phyloP scores from a whole-genome alignment of 92 coral and sea anemone species.

The Epizoanthus stellaris region DNA sequence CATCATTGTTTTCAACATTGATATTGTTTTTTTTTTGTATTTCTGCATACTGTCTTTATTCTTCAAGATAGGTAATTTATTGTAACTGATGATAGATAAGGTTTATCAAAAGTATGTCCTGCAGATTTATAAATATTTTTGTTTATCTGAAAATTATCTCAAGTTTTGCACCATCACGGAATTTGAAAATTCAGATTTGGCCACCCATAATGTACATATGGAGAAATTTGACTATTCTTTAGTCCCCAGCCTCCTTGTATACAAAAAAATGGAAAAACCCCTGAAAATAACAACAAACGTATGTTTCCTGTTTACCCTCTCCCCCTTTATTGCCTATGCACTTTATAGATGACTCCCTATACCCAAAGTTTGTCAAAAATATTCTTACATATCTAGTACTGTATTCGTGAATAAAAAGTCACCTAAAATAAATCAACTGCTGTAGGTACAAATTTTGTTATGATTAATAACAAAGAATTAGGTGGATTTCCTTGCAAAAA shows the following conservation, averaged over 20 bases:
- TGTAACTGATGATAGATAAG: conserved; percentile 34
- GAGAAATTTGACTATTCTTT: conserved; percentile 11
- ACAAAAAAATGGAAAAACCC: not conserved
- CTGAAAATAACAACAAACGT: conserved; percentile 1
- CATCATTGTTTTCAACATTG: too few relatives aligned
- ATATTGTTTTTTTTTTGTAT: not conserved
- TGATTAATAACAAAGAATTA: conserved; percentile 9
- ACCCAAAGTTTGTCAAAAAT: too few relatives aligned
- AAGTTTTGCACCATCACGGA: conserved; percentile 25
- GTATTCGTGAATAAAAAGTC: too few relatives aligned
- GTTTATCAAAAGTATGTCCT: conserved; percentile 33
- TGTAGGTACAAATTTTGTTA: too few relatives aligned
- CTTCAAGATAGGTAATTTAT: conserved; percentile 38
- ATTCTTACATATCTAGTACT: too few relatives aligned
- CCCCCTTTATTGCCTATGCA: conserved; percentile 27
- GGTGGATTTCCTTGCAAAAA: conserved; percentile 34
- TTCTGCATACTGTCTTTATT: conserved; percentile 13
- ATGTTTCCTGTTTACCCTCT: conserved; percentile 24
- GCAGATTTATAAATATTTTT: conserved; percentile 19
- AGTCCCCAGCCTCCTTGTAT: conserved; percentile 16
- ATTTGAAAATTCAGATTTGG: conserved; percentile 33
- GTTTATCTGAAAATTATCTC: conserved; percentile 31
- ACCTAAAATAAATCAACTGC: too few relatives aligned
- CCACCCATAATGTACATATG: conserved; percentile 18
- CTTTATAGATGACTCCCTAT: not conserved